phyloP scores from a whole-genome alignment of 2,113 vertebrate species.

The Ellobius talpinus region DNA sequence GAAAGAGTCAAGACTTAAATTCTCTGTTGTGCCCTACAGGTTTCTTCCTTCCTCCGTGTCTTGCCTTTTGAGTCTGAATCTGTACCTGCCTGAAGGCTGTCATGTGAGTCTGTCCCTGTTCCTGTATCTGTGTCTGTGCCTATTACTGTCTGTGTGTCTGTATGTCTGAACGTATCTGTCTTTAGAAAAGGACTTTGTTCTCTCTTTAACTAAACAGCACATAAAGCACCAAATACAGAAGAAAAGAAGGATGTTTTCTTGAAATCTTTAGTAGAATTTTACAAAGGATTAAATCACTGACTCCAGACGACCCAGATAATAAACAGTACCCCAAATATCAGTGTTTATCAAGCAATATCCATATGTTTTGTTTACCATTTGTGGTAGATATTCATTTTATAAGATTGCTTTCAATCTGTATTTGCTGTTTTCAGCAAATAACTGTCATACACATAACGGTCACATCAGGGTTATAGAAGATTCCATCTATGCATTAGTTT shows the following conservation, averaged over 20 bases:
- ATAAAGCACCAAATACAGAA: not conserved
- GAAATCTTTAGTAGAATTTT: not conserved
- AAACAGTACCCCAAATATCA: not conserved
- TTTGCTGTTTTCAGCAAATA: not conserved
- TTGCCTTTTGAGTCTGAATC: not conserved
- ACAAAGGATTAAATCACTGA: not conserved
- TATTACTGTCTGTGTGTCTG: not conserved
- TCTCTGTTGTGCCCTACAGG: not conserved
- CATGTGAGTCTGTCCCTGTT: not conserved
- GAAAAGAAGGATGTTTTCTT: not conserved
- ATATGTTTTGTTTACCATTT: not conserved
- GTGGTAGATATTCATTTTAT: not conserved
- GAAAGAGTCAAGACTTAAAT: not conserved
- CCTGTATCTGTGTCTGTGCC: not conserved
- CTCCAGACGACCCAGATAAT: not conserved
- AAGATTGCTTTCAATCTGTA: not conserved
- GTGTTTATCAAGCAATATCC: not conserved
- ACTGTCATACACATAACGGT: not conserved
- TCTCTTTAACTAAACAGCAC: not conserved
- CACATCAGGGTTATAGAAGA: not conserved
- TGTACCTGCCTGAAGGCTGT: not conserved
- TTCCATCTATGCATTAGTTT: not conserved
- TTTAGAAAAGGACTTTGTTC: not conserved
- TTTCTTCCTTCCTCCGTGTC: not conserved
- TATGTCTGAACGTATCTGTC: not conserved